phyloP scores from a whole-genome alignment of 1,140 invertebrate species.

The Bombus pyrosoma region DNA sequence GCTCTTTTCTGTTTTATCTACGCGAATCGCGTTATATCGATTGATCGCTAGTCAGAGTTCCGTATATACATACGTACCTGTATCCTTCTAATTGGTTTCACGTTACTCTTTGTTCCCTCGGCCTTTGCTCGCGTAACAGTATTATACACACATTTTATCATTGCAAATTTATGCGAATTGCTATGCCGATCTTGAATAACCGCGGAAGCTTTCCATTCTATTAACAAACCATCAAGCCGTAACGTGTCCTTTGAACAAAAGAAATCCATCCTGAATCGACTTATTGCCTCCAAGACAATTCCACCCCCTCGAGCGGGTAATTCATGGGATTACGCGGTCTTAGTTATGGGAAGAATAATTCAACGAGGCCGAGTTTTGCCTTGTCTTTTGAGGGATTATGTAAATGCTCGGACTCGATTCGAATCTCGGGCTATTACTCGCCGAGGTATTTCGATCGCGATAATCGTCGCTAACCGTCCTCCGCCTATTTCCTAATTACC shows the following conservation, averaged over 20 bases:
- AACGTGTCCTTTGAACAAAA: neutral
- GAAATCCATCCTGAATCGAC: neutral
- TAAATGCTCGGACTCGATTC: slow-evolving; percentile 32
- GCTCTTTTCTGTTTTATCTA: neutral
- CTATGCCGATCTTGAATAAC: neutral
- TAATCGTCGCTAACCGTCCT: slow-evolving; percentile 29
- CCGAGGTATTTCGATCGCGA: slow-evolving; percentile 40
- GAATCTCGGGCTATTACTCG: slow-evolving; percentile 46
- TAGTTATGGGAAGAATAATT: slow-evolving; percentile 48
- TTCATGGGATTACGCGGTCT: slow-evolving; percentile 35
- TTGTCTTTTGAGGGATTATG: slow-evolving; percentile 51
- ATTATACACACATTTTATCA: too few relatives aligned
- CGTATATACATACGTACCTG: neutral
- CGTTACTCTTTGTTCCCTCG: neutral
- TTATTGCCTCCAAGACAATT: neutral
- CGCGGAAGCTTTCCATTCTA: neutral
- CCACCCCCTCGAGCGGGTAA: neutral
- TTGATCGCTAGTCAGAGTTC: neutral
- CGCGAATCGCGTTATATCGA: neutral
- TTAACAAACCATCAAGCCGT: neutral
- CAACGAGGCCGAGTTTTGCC: slow-evolving; percentile 26
- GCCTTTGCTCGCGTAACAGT: neutral
- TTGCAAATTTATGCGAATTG: neutral
- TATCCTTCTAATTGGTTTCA: neutral
- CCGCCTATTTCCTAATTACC: slow-evolving; percentile 30